Conservation (phyloP, 1,140 invertebrate genomes). For the Drosophila triauraria region DNA sequence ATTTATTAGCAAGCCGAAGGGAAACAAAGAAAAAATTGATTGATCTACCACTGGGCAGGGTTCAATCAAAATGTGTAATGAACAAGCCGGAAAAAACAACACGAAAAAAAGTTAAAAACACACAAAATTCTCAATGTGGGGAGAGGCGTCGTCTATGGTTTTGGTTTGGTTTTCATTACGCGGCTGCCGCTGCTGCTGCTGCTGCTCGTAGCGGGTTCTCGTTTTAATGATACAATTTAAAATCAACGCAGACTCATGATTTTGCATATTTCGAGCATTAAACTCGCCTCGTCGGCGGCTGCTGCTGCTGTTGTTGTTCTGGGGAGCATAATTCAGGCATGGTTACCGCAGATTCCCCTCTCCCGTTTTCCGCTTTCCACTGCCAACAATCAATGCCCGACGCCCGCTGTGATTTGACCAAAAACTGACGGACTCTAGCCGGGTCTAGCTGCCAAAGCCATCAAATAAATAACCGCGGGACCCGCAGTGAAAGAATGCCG, state of each 20-base stretch:
- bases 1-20: conserved; percentile 66
- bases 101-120: conserved; percentile 38
- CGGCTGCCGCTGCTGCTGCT: conserved; percentile 7
- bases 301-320: conserved; percentile 24
- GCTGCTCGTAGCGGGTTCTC: conserved; percentile 52
- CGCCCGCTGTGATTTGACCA: conserved; percentile 82
- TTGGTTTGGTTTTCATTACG: conserved; percentile 74
- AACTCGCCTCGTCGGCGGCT: conserved; percentile 51
- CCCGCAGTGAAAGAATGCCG: conserved; percentile 74
- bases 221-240: conserved; percentile 84
- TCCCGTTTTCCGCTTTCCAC: conserved; percentile 18
- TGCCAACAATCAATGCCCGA: conserved; percentile 74
- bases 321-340: conserved; percentile 74
- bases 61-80: conserved; percentile 82
- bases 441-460: conserved; percentile 69
- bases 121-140: conserved; percentile 36
- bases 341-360: conserved; percentile 38
- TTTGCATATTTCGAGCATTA: conserved; percentile 81
- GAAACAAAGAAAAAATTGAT: conserved; percentile 70
- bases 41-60: conserved; percentile 69
- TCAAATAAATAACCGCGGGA: conserved; percentile 81
- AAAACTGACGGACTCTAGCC: conserved; percentile 66
- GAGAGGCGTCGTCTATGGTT: conserved; percentile 50
- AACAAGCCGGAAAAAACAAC: conserved; percentile 77
- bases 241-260: conserved; percentile 83